A percentile compares a stretch with the other conserved stretches of the same genome.
These are phyloP conservation scores for Datnioides undecimradiatus DNA, from an alignment of 2,113 vertebrate species.

Conservation along the genomic window DNA sequence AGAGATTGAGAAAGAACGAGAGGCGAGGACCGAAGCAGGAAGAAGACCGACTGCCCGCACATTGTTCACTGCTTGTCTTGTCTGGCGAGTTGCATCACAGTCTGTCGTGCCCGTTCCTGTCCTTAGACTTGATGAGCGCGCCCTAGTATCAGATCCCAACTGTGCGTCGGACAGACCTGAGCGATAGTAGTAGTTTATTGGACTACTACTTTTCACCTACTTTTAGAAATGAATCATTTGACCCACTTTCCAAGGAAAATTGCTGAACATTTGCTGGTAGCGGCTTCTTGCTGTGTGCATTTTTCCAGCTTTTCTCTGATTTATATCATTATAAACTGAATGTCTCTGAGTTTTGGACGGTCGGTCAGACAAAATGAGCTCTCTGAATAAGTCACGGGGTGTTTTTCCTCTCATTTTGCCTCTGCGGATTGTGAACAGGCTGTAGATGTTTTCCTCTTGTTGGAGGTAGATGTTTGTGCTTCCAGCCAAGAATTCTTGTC, in stretches of 20 bases:
- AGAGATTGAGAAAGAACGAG: not conserved
- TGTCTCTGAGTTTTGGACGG: not conserved
- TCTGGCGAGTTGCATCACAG: conserved; percentile 37
- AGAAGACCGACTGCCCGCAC: not conserved
- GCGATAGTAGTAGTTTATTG: no score
- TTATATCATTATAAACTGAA: not conserved
- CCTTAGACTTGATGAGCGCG: not conserved
- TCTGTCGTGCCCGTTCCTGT: conserved; percentile 39
- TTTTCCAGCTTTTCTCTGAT: not conserved
- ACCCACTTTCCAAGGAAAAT: not conserved
- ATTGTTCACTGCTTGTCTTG: conserved; percentile 25
- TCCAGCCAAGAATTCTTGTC: not conserved
- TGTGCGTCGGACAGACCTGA: not conserved
- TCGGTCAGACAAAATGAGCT: not conserved
- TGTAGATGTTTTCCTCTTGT: not conserved
- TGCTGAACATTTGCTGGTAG: not conserved
- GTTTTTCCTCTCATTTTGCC: not conserved
- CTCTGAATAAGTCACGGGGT: not conserved
- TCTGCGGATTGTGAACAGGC: not conserved
- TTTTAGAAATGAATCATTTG: no score
- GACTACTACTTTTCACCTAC: no score
- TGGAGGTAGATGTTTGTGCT: not conserved
- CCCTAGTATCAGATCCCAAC: not conserved
- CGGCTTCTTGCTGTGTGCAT: not conserved
- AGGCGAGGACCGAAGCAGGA: not conserved